Base-by-base conservation (phyloP, 2,113 vertebrate genomes). In the Holacanthus passer region DNA sequence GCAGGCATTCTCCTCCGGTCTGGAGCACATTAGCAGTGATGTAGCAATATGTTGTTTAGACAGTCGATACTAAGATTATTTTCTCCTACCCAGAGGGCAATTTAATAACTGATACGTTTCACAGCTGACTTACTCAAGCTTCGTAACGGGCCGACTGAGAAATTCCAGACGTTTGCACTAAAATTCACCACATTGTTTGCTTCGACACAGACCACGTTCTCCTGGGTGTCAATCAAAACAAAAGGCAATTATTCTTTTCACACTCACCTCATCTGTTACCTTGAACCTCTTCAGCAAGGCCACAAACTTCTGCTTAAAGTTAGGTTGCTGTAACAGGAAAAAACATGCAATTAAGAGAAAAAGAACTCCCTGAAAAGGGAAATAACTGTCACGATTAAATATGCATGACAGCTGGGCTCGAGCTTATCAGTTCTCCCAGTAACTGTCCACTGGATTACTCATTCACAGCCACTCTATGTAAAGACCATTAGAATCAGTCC, bases 271-370 rank as follows among this genome's bases (percentile, higher is more conserved):
- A 60, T 96, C 95, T 1, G 95, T 94, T 53, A 96, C 95, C 88
- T 96, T 96, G 88, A 96, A 96, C 92, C 95, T 94, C 90, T 95
- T 96, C 77, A 96, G 84, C 81, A 96, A 89, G 62, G 95, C 95
- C 79, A 95, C 95, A 84, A 96, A 96, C 91, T 96, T 96, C 92
- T 96, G 95, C 89, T 96, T 96, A 80, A 96, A 96, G 90, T 96
- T 96, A 22, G 95, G 95, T 93, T 96, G 95, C 95, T 95, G 87
- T 64, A 79, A 91, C 22, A 86, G 68, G 53, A 20, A 43, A 60
- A 22, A 22, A 47, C 10, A 52, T 24, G 14, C 11, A 59, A 65
- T 73, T 75, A 73, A 39, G 24, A 72, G 43, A 22, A 52, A 71
- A 77, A 56, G 7, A 77, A 37, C 1, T 19, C 1, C 5, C 20